A percentile compares a stretch with the other conserved stretches of the same genome.
Evolutionary conservation across 2,113 vertebrate genomes (phyloP).

Genomic region (Brachirus orientalis): DNA sequence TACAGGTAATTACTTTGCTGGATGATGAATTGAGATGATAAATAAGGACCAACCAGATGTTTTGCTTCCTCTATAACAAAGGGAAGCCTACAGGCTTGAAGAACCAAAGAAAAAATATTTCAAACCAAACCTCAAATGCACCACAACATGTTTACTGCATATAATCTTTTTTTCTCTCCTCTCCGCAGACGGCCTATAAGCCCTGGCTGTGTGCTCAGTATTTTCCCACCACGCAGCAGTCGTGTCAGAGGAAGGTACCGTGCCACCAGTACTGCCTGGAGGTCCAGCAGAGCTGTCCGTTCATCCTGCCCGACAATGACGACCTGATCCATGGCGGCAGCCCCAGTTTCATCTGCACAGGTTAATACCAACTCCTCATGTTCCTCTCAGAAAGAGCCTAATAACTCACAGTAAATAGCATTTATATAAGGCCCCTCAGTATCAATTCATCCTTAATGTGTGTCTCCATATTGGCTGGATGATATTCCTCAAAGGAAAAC

Average conservation of each 20-base stretch:
- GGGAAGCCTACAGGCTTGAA: slow-evolving; percentile 20
- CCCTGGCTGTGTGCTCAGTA: slow-evolving; percentile 99
- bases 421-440: slow-evolving; percentile 9
- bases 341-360: slow-evolving; percentile 99
- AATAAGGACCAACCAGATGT: slow-evolving; percentile 1
- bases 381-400: slow-evolving; percentile 9
- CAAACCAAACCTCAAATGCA: slow-evolving; percentile 18
- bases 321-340: slow-evolving; percentile 98
- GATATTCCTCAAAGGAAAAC: slow-evolving; percentile 27
- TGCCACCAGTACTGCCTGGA: slow-evolving; percentile 99
- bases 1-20: slow-evolving; percentile 3
- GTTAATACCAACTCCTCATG: slow-evolving; percentile 65
- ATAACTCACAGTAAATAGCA: background rate
- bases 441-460: slow-evolving; percentile 10
- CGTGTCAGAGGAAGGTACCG: slow-evolving; percentile 94
- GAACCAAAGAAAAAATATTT: slow-evolving; percentile 24
- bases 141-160: slow-evolving; percentile 19
- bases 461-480: slow-evolving; percentile 18
- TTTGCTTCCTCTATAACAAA: slow-evolving; percentile 11
- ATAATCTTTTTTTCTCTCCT: slow-evolving; percentile 33
- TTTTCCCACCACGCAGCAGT: slow-evolving; percentile 94
- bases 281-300: slow-evolving; percentile 98
- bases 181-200: slow-evolving; percentile 94
- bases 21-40: background rate
- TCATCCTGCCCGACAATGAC: slow-evolving; percentile 98